Base-by-base conservation (phyloP, 2,797 vertebrate genomes). In the Phrynocephalus guinanensis region DNA sequence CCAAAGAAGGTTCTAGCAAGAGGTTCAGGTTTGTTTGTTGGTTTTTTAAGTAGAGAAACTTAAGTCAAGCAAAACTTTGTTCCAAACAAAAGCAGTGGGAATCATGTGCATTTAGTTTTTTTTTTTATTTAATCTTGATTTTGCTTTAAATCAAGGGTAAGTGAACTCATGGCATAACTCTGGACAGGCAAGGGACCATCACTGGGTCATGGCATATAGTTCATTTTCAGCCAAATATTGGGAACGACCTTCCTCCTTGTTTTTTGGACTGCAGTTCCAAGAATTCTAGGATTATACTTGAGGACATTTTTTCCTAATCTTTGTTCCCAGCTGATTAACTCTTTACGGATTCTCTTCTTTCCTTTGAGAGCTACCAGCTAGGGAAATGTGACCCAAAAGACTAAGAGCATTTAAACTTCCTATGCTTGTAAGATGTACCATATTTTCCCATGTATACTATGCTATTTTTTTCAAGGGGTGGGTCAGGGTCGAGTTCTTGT, bases 1-100 rank as follows among this genome's bases (percentile, higher is more conserved):
- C 3, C 94, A 91, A 76, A 76, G 82, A 22, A 84, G 67, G 85
- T 3, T 81, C 24, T 24, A 92, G 15, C 28, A 87, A 89, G 86
- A 78, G 71, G 28, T 48, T 50, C 16, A 84, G 38, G 79, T 68
- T 93, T 20, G 28, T 2, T 1, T 85, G 90, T 22, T 60, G 38
- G 38, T 79, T 33, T 73, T 73, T 38, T 33, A 38, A 24, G 63
- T 81, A 24, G 13, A 24, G 86, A 84, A 85, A 83, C 6, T 67
- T 80, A 44, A 80, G 1, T 80, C 56, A 56, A 56, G 13, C 52
- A 56, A 56, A 56, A 56, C 52, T 56, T 56, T 13, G 13, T 3
- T 88, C 89, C 70, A 85, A 87, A 87, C 33, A 86, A 52, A 30
- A 5, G 63, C 85, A 77, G 33, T 82, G 10, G 22, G 80, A 83